These are phyloP conservation scores for Colletes collaris DNA, from an alignment of 2,888 invertebrate genomes.

Conservation along the genomic window DNA sequence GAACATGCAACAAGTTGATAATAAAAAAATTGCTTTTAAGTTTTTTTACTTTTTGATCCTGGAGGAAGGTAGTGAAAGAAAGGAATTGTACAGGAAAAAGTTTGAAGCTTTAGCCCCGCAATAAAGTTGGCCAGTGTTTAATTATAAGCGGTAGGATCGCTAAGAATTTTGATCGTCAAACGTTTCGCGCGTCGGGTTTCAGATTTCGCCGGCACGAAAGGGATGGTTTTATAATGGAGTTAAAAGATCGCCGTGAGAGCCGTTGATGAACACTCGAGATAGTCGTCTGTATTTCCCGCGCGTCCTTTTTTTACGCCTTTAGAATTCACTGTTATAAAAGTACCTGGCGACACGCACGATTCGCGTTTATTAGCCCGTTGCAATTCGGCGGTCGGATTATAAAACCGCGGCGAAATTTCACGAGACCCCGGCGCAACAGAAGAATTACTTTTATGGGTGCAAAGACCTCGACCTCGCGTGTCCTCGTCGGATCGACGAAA, in stretches of 20 bases:
- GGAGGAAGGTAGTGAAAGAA: too few relatives aligned
- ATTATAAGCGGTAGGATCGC: too few relatives aligned
- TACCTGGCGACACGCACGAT: slow-evolving; percentile 36
- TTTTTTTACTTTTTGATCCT: too few relatives aligned
- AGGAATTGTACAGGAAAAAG: too few relatives aligned
- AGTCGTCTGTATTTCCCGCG: slow-evolving; percentile 37
- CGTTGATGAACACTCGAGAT: slow-evolving; percentile 39
- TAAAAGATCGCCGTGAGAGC: slow-evolving; percentile 44
- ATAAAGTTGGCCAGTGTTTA: background rate
- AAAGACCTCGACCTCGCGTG: slow-evolving; percentile 53
- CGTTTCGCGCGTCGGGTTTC: background rate
- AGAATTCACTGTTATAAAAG: slow-evolving; percentile 62
- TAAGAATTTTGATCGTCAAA: background rate
- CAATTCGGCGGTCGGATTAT: slow-evolving; percentile 59
- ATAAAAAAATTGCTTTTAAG: too few relatives aligned
- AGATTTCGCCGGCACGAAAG: slow-evolving; percentile 16
- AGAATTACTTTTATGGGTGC: slow-evolving; percentile 64
- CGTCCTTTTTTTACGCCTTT: slow-evolving; percentile 62
- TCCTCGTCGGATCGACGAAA: background rate
- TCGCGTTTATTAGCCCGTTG: slow-evolving; percentile 65
- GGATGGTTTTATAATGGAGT: slow-evolving; percentile 57
- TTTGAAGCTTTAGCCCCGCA: background rate
- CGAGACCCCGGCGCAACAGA: slow-evolving; percentile 38
- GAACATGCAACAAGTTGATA: too few relatives aligned
- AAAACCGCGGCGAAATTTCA: slow-evolving; percentile 64